Conservation (phyloP, 2,888 invertebrate genomes). For the Andricus quercusramuli region DNA sequence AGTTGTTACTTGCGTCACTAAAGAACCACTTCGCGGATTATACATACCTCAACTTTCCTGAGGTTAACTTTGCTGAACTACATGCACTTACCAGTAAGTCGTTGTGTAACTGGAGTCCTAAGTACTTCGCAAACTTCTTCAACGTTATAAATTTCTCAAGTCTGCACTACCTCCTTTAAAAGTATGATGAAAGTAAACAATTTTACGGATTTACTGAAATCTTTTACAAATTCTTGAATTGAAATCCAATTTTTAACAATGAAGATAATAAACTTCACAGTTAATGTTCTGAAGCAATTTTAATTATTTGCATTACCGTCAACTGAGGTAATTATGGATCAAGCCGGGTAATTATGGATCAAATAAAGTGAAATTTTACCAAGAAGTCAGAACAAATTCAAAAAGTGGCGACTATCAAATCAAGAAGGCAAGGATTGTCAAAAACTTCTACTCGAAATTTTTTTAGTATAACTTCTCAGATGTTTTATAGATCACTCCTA, state of each 20-base stretch:
- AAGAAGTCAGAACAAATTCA: too few relatives aligned
- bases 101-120: slow-evolving; percentile 24
- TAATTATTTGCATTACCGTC: too few relatives aligned
- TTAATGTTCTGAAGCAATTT: too few relatives aligned
- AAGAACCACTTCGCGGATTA: slow-evolving; percentile 37
- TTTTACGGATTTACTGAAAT: slow-evolving; percentile 16
- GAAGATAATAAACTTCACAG: not conserved
- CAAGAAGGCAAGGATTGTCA: too few relatives aligned
- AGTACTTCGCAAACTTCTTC: slow-evolving; percentile 29
- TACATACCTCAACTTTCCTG: slow-evolving; percentile 25
- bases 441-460: too few relatives aligned
- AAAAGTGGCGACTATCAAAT: too few relatives aligned
- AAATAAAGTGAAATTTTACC: too few relatives aligned
- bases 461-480: too few relatives aligned
- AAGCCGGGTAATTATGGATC: too few relatives aligned
- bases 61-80: slow-evolving; percentile 24
- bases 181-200: slow-evolving; percentile 26
- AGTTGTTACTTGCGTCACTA: slow-evolving; percentile 28
- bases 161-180: slow-evolving; percentile 9
- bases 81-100: slow-evolving; percentile 37
- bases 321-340: too few relatives aligned
- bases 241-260: slow-evolving; percentile 3
- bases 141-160: slow-evolving; percentile 32
- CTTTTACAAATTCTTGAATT: not conserved
- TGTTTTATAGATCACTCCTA: too few relatives aligned